Conservation (phyloP, 2,113 vertebrate genomes). For the Bagarius yarrelli region DNA sequence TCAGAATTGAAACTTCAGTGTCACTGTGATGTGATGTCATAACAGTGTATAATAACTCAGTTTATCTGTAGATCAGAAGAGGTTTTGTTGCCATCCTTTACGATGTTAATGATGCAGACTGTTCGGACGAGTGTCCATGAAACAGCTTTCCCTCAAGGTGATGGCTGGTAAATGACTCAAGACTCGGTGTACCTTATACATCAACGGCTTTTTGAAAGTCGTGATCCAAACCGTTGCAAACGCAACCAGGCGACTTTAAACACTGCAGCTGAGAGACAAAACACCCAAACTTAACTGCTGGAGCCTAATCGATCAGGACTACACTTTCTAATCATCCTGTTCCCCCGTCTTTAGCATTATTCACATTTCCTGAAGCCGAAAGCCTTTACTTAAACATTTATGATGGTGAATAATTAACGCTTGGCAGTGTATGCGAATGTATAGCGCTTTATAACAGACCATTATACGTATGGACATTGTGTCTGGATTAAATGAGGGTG, state of each 20-base stretch:
- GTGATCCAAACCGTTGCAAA: no score
- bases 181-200: background rate
- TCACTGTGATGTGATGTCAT: background rate
- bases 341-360: background rate
- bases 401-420: constrained; percentile 71
- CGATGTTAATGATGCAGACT: background rate
- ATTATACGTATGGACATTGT: constrained; percentile 62
- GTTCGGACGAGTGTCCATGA: background rate
- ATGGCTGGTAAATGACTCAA: background rate
- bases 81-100: background rate
- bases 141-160: constrained; percentile 18
- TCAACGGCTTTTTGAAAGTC: background rate
- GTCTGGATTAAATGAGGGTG: constrained; percentile 60
- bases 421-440: constrained; percentile 43
- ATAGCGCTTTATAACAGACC: constrained; percentile 63
- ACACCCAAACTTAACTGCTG: background rate
- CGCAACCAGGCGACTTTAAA: background rate
- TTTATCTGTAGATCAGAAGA: background rate
- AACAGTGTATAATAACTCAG: background rate
- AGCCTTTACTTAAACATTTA: constrained; percentile 65
- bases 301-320: background rate
- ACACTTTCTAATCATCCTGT: background rate
- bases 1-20: background rate
- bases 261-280: background rate
- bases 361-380: constrained; percentile 15